Base-by-base conservation (phyloP, 2,113 vertebrate genomes). In the Sarotherodon lohbergeri region DNA sequence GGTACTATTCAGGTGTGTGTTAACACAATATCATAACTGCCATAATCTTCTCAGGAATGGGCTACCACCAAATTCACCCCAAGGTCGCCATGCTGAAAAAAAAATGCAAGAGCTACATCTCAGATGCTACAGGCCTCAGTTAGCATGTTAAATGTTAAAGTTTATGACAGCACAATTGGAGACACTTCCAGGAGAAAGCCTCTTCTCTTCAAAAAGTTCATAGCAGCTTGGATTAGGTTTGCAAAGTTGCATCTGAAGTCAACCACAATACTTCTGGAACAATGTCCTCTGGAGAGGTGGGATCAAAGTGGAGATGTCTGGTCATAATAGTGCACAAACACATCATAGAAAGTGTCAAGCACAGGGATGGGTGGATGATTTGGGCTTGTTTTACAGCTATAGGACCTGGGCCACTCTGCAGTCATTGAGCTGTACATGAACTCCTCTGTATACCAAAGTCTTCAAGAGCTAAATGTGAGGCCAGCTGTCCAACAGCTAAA, bases 41-140 rank as follows among this genome's bases (percentile, higher is more conserved):
- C 29, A 34, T 3, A 6, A 32, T 63, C 29, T 63, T 36, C 32
- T 11, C 32, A n/a, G 66, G 39, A 71, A n/a, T 71, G 66, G 66
- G 8, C 13, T 27, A 24, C 3, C 68, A 48, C 22, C 24, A 17
- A 48, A 76, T 76, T 29, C 14, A 48, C 14, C 22, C 0, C 6
- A 76, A 48, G 4, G 68, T 29, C 41, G 13, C 39, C 22, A 10
- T 46, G 68, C 68, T 71, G 13, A 9, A 2, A 24, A 46, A 68
- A 16, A 27, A 0, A 43, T 16, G 4, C 12, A 43, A 0, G 0
- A 16, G 68, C 2, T 73, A 17, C 14, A 29, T 73, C 22, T 29
- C 4, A 29, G 68, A 43, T 16, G 22, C 66, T 24, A 27, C n/a
- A 43, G 39, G 41, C 41, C 22, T 48, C 68, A 73, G 8, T 29